phyloP scores from a whole-genome alignment of 35 echinoderm and acorn worm genomes.

The Stichopus chloronotus region DNA sequence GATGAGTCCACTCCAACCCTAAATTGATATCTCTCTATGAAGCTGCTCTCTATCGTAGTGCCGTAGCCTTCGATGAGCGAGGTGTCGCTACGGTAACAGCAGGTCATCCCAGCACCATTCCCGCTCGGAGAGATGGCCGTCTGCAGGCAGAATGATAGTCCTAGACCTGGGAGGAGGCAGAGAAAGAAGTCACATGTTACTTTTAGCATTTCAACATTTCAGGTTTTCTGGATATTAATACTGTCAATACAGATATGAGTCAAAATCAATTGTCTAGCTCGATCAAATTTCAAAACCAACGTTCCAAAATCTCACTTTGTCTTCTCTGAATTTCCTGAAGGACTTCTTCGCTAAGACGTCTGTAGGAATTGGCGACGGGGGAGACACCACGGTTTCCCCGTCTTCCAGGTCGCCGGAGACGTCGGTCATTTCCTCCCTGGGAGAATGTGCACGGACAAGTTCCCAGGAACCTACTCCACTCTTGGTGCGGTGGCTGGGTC shows the following conservation, averaged over 20 bases:
- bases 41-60: slow-evolving; percentile 58
- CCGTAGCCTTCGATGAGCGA: slow-evolving; percentile 86
- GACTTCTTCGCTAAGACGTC: background rate
- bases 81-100: slow-evolving; percentile 79
- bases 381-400: background rate
- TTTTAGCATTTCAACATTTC: background rate
- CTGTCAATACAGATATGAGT: too few relatives aligned
- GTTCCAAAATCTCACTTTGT: background rate
- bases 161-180: slow-evolving; percentile 19
- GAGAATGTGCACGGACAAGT: slow-evolving; percentile 55
- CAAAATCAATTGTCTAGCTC: too few relatives aligned
- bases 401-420: background rate
- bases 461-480: slow-evolving; percentile 36
- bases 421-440: slow-evolving; percentile 49
- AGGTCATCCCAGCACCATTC: slow-evolving; percentile 75
- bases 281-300: too few relatives aligned
- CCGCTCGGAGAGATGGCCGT: slow-evolving; percentile 51
- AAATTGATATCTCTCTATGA: slow-evolving; percentile 52
- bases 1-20: background rate
- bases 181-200: background rate
- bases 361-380: background rate
- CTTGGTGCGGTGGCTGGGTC: background rate
- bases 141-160: slow-evolving; percentile 73
- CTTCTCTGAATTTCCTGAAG: background rate
- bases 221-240: too few relatives aligned